These are phyloP conservation scores for Pteronotus mesoamericanus DNA, from an alignment of 2,797 vertebrate genomes.

Conservation along the genomic window DNA sequence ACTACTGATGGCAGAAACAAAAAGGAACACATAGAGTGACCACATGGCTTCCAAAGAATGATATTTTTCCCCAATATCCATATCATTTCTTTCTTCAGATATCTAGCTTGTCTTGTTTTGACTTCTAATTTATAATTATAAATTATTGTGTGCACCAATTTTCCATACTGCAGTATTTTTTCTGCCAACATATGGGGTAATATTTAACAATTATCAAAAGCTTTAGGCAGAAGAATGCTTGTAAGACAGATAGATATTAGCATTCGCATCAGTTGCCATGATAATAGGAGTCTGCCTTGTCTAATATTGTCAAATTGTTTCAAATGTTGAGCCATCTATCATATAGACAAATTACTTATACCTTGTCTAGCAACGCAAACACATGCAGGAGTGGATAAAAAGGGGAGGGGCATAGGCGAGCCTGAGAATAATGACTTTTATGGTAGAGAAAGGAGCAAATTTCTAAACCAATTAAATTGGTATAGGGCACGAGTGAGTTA, in stretches of 20 bases:
- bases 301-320: not conserved
- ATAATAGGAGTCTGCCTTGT: not conserved
- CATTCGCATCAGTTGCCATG: not conserved
- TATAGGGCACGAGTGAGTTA: not conserved
- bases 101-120: not conserved
- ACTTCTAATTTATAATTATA: not conserved
- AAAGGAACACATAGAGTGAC: not conserved
- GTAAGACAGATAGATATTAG: not conserved
- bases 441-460: not conserved
- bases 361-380: not conserved
- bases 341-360: not conserved
- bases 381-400: not conserved
- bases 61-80: not conserved
- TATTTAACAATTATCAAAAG: slow-evolving; percentile 23
- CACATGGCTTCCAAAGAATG: not conserved
- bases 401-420: not conserved
- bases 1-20: not conserved
- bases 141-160: not conserved
- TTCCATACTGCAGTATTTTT: slow-evolving; percentile 6
- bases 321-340: not conserved
- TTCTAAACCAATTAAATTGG: not conserved
- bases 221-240: not conserved
- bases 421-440: not conserved
- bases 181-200: not conserved
- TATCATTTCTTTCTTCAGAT: not conserved